Evolutionary conservation across 2,113 vertebrate genomes (phyloP), one percentile per base, ranked within the genome.

Genomic region (Pithys albifrons): DNA sequence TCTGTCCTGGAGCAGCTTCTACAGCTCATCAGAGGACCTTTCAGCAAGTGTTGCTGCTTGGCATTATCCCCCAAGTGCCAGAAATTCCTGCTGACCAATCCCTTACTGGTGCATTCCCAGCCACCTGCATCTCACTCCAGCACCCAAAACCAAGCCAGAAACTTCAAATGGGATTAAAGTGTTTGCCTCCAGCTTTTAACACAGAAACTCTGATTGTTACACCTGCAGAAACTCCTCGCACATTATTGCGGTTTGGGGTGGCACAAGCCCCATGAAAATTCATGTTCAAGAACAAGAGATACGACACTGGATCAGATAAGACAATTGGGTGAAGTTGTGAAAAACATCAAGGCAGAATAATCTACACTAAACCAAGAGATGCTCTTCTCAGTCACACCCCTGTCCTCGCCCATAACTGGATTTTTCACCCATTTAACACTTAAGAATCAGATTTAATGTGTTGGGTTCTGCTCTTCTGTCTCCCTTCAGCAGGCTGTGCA

Each of bases 241-340:
- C 14, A 2, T 41, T 35, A 2, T 0, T 52, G 31, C 14, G 39
- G 14, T 22, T 51, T 41, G 24, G 37, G 35, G 10, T 25, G 22
- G 31, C 45, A 73, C 7, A 69, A 61, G 43, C 20, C 58, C 31
- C 33, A 83, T 19, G 0, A 1, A 76, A 87, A n/a, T 29, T n/a
- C 10, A 18, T 20, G 19, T 10, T 45, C 7, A 18, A 39, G 18
- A 11, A 39, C 20, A 28, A n/a, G 62, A 70, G 20, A 31, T 13
- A 25, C 3, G 12, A 31, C 73, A 13, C 19, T 85, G 49, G 9
- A 45, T 61, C 35, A 85, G 75, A 43, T 16, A 15, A 58, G 18
- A 20, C 7, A 52, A 12, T 1, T 45, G 49, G 45, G 25, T 20
- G 25, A 75, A 54, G 4, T 7, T 62, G 12, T 72, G 49, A 41